Evolutionary conservation across 2,113 vertebrate genomes (phyloP).

Genomic region (Micromys minutus): DNA sequence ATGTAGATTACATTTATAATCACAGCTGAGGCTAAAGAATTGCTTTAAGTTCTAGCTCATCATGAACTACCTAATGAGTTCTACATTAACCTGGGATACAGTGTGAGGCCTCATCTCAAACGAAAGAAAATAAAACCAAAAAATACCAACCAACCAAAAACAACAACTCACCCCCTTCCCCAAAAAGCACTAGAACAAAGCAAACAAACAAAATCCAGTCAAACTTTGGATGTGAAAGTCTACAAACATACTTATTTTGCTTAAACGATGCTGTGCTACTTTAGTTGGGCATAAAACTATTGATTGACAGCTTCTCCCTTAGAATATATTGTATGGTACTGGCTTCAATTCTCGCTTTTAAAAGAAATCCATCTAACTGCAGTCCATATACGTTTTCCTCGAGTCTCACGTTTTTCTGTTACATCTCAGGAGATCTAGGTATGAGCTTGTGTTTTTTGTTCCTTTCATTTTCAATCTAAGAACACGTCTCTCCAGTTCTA

Average conservation of each 20-base stretch:
- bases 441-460: not conserved
- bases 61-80: not conserved
- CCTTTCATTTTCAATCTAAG: not conserved
- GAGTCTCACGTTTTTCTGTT: conserved; percentile 10
- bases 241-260: conserved; percentile 10
- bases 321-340: not conserved
- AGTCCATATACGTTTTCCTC: conserved; percentile 20
- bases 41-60: not conserved
- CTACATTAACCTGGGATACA: not conserved
- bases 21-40: not conserved
- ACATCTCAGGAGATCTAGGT: not conserved
- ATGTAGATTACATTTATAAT: not conserved
- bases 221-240: not conserved
- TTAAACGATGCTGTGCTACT: not conserved
- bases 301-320: not conserved
- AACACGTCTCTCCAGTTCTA: conserved; percentile 13
- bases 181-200: not conserved
- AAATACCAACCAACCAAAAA: not conserved
- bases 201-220: not conserved
- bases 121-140: not conserved
- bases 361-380: not conserved
- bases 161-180: too few relatives aligned
- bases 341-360: conserved; percentile 12
- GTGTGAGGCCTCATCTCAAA: not conserved
- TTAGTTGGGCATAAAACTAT: conserved; percentile 49